Conservation (phyloP, 2,797 vertebrate species). For the Phaenicophaeus curvirostris region DNA sequence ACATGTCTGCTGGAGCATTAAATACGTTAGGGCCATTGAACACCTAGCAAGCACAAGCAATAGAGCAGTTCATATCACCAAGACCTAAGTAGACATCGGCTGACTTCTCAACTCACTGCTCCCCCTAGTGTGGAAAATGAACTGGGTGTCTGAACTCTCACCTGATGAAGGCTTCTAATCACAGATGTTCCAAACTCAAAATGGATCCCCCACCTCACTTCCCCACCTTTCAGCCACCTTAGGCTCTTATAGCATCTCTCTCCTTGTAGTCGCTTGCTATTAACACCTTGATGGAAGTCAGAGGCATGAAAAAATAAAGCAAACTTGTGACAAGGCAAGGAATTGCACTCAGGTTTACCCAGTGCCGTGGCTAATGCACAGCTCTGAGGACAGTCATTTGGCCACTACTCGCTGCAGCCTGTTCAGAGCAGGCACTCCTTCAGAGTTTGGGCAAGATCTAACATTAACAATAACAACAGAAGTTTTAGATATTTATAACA, state of each 20-base stretch:
- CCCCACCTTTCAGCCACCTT: not conserved
- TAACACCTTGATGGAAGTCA: not conserved
- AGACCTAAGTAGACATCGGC: not conserved
- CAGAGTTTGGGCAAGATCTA: not conserved
- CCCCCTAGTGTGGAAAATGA: fast-evolving
- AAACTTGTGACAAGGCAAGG: not conserved
- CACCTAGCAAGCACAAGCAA: not conserved
- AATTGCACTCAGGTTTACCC: not conserved
- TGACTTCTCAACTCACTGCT: not conserved
- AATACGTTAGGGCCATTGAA: not conserved
- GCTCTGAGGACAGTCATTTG: not conserved
- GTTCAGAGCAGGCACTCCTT: not conserved
- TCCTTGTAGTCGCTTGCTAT: not conserved
- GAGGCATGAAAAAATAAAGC: not conserved
- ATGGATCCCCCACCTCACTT: not conserved
- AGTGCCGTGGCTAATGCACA: fast-evolving
- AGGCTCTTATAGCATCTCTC: fast-evolving
- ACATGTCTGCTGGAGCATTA: not conserved
- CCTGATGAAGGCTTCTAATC: not conserved
- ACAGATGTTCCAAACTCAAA: not conserved
- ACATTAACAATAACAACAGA: not conserved
- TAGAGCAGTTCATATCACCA: not conserved
- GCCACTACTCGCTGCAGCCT: not conserved
- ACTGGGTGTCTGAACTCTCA: not conserved
- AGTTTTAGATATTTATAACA: not conserved